Percentiles rank a stretch among this genome's conserved stretches.
phyloP scores from a whole-genome alignment of 2,888 invertebrate genomes.

The Cephus pulcher region DNA sequence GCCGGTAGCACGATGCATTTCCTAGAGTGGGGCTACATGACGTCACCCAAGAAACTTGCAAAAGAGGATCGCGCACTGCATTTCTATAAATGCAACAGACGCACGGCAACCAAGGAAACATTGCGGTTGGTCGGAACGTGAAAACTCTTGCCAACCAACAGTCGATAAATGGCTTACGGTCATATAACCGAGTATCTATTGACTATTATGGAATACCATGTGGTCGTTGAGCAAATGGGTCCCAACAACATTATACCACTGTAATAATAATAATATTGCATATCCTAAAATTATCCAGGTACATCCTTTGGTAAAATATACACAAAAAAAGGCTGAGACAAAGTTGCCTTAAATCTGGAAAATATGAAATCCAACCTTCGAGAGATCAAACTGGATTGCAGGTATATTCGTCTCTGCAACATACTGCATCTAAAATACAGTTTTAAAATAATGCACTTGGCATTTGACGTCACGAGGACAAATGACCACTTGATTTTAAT shows the following conservation, averaged over 20 bases:
- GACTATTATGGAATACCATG: background rate
- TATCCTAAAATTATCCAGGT: background rate
- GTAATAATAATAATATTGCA: background rate
- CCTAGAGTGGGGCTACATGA: background rate
- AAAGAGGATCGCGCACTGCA: background rate
- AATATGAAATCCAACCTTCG: background rate
- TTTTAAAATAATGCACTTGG: background rate
- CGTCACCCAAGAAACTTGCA: background rate
- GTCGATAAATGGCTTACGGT: background rate
- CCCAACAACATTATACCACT: background rate
- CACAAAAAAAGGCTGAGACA: background rate
- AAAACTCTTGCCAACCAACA: background rate
- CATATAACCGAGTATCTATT: background rate
- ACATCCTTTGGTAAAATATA: background rate
- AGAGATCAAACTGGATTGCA: background rate
- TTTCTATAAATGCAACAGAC: background rate
- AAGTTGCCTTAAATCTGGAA: background rate
- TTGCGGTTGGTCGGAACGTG: background rate
- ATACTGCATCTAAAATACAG: background rate
- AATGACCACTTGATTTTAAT: background rate
- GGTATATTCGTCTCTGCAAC: background rate
- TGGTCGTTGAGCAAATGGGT: background rate
- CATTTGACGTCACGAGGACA: constrained; percentile 2
- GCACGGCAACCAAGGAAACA: background rate
- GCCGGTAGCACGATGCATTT: background rate